These are phyloP conservation scores for Cotesia typhae DNA, from an alignment of 1,140 invertebrate genomes.

Conservation along the genomic window DNA sequence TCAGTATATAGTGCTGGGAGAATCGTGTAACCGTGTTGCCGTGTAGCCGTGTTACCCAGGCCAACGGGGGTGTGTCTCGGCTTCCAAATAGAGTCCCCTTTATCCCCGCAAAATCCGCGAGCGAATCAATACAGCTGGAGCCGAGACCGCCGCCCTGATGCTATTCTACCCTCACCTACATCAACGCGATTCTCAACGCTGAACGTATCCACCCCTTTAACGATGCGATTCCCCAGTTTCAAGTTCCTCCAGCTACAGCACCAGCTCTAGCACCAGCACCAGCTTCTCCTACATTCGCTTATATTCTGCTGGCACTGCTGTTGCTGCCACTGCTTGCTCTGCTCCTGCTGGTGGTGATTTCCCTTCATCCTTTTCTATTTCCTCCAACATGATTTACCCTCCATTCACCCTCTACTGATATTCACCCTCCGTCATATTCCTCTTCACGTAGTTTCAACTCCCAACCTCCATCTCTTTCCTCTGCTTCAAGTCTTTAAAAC, in stretches of 20 bases:
- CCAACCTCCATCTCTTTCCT: not conserved
- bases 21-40: no score
- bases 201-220: slow-evolving; percentile 36
- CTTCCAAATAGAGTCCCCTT: slow-evolving; percentile 34
- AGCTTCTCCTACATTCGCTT: no score
- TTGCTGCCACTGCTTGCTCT: slow-evolving; percentile 1
- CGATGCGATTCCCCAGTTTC: slow-evolving; percentile 20
- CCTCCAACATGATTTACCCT: not conserved
- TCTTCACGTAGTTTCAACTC: no score
- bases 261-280: not conserved
- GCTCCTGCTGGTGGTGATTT: not conserved
- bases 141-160: slow-evolving; percentile 50
- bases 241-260: not conserved
- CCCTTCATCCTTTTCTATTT: not conserved
- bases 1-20: not conserved
- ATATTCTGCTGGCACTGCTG: no score
- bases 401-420: not conserved
- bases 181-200: slow-evolving; percentile 31
- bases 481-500: no score
- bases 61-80: slow-evolving; percentile 57
- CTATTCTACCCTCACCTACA: slow-evolving; percentile 40
- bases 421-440: no score
- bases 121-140: slow-evolving; percentile 63
- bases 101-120: slow-evolving; percentile 39
- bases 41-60: slow-evolving; percentile 45